Percentiles rank a stretch among this genome's conserved stretches.
Conservation (phyloP, 2,113 vertebrate species). For the Chinchilla lanigera region DNA sequence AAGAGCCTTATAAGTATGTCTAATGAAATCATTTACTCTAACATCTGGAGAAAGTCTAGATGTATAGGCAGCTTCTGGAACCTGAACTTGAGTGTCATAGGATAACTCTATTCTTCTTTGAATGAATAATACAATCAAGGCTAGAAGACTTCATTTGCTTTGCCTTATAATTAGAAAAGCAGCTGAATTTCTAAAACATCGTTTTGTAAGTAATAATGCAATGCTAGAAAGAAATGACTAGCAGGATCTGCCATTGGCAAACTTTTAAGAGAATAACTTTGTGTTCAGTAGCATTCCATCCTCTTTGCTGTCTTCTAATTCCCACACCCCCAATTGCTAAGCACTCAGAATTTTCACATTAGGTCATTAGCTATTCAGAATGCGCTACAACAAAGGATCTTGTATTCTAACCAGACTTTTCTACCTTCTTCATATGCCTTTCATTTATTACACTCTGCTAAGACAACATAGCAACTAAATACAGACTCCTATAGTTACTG, state of each 20-base stretch:
- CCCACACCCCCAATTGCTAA: neutral
- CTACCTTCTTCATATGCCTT: neutral
- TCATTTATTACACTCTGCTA: neutral
- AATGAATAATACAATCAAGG: neutral
- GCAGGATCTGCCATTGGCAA: neutral
- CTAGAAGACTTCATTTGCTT: neutral
- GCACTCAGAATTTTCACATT: neutral
- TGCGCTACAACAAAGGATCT: neutral
- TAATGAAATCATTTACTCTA: neutral
- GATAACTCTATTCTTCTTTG: constrained; percentile 6
- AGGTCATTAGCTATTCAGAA: neutral
- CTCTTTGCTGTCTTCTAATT: neutral
- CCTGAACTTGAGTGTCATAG: constrained; percentile 13
- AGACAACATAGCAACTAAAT: neutral
- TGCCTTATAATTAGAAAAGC: neutral
- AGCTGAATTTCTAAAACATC: constrained; percentile 25
- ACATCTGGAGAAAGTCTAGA: neutral
- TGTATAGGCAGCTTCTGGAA: neutral
- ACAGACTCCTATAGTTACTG: neutral
- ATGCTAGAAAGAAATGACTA: neutral
- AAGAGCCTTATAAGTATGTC: neutral
- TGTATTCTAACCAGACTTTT: neutral
- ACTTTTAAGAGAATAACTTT: neutral
- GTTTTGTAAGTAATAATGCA: neutral
- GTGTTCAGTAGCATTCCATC: neutral